Conservation (phyloP, 2,113 vertebrate genomes). For the Daubentonia madagascariensis region DNA sequence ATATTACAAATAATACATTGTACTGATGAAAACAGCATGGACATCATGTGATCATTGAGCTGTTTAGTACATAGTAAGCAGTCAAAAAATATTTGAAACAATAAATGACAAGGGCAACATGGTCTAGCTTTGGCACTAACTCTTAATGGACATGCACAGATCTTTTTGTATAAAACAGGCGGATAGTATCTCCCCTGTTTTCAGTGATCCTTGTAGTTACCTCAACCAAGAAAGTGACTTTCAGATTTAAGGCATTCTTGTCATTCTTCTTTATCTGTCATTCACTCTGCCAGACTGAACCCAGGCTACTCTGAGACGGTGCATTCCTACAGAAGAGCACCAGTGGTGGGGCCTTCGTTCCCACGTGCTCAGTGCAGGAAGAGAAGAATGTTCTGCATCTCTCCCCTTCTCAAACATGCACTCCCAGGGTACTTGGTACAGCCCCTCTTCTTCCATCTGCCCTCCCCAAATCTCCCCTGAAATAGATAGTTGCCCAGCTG, state of each 20-base stretch:
- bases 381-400: not conserved
- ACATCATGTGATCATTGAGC: not conserved
- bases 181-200: not conserved
- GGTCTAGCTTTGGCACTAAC: not conserved
- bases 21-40: not conserved
- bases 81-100: not conserved
- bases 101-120: not conserved
- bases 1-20: not conserved
- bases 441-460: not conserved
- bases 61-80: not conserved
- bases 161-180: not conserved
- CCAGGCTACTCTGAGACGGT: not conserved
- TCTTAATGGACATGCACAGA: not conserved
- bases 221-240: not conserved
- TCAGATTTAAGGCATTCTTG: not conserved
- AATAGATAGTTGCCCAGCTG: not conserved
- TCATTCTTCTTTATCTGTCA: not conserved
- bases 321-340: not conserved
- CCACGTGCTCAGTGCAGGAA: not conserved
- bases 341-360: accelerated
- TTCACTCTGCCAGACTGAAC: not conserved
- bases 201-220: not conserved
- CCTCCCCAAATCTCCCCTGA: not conserved
- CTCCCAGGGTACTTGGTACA: not conserved
- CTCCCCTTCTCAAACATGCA: no score